phyloP scores from a whole-genome alignment of 2,113 vertebrate genomes.

The Cranoglanis bouderius region DNA sequence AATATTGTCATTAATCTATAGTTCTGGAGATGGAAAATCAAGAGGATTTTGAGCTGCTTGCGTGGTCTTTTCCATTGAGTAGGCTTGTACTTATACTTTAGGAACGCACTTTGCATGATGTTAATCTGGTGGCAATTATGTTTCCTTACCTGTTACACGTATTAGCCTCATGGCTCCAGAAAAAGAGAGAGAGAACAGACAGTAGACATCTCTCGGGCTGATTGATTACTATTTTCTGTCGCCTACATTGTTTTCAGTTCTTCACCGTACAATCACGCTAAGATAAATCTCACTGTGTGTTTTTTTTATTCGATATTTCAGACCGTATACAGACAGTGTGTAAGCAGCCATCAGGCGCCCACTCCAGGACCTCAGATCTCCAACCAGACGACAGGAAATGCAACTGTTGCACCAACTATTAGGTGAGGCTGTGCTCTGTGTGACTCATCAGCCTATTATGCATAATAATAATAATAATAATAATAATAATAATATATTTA shows the following conservation, averaged over 20 bases:
- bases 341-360: slow-evolving; percentile 61
- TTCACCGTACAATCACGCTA: background rate
- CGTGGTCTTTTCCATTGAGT: background rate
- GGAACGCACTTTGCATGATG: background rate
- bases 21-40: background rate
- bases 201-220: background rate
- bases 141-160: background rate
- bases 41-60: background rate
- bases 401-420: slow-evolving; percentile 53
- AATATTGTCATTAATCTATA: background rate
- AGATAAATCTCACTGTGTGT: background rate
- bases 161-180: background rate
- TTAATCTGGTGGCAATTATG: background rate
- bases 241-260: background rate
- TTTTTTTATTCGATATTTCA: slow-evolving; percentile 41
- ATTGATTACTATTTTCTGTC: background rate
- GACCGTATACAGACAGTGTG: slow-evolving; percentile 79
- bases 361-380: slow-evolving; percentile 31
- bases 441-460: background rate
- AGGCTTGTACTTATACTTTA: background rate
- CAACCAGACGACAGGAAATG: slow-evolving; percentile 66
- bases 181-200: background rate
- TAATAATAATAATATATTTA: background rate
- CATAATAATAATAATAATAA: background rate
- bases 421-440: slow-evolving; percentile 56